These are phyloP conservation scores for Pelecanoides urinatrix DNA, from an alignment of 2,113 vertebrate genomes.

Conservation along the genomic window DNA sequence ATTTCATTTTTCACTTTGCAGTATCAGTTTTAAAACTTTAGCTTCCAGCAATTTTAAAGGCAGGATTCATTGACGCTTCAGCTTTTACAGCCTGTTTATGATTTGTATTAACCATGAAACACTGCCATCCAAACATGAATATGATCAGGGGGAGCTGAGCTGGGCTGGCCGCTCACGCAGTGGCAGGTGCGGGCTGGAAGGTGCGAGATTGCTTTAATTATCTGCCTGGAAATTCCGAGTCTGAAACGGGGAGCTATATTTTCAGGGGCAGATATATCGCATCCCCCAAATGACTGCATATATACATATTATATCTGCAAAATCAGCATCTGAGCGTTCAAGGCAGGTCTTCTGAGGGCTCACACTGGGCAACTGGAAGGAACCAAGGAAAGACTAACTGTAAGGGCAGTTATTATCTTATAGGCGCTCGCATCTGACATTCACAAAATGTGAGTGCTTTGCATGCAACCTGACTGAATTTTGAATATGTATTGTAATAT, in stretches of 20 bases:
- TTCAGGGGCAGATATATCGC: neutral
- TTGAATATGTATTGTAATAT: neutral
- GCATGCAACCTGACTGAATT: neutral
- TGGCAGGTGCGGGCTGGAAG: slow-evolving; percentile 30
- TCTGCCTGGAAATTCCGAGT: slow-evolving; percentile 1
- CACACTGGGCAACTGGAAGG: neutral
- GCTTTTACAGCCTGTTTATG: slow-evolving; percentile 45
- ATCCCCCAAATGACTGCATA: neutral
- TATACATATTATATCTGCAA: neutral
- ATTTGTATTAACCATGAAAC: slow-evolving; percentile 53
- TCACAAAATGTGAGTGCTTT: neutral
- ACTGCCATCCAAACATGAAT: neutral
- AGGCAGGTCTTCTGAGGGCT: neutral
- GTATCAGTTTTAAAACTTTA: slow-evolving; percentile 69
- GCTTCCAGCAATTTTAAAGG: slow-evolving; percentile 60
- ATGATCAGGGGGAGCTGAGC: neutral
- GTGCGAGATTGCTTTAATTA: slow-evolving; percentile 9
- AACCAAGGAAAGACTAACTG: neutral
- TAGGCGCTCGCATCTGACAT: neutral
- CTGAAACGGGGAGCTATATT: neutral
- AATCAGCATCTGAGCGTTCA: fast-evolving
- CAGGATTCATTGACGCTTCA: slow-evolving; percentile 23
- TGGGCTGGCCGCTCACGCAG: neutral
- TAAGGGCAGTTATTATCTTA: neutral
- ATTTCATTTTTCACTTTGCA: slow-evolving; percentile 75